Evolutionary conservation across 2,113 vertebrate genomes (phyloP).

Genomic region (Tiliqua scincoides): DNA sequence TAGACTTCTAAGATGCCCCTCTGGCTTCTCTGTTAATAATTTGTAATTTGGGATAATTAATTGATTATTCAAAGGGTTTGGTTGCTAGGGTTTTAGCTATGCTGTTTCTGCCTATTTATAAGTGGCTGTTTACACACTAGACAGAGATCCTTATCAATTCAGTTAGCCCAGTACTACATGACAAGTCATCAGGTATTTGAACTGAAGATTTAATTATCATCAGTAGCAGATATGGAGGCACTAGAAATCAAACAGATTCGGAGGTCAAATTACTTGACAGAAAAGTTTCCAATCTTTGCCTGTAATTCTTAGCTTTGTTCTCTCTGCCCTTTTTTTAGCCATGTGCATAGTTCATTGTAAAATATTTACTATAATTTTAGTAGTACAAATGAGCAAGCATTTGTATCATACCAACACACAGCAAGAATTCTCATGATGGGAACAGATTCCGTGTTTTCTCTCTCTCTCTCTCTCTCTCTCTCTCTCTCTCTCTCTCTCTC

Average conservation of each 20-base stretch:
- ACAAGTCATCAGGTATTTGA: slow-evolving; percentile 1
- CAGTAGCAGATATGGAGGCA: slow-evolving; percentile 19
- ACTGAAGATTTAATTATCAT: not conserved
- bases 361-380: not conserved
- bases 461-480: no score
- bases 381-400: not conserved
- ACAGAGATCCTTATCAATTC: slow-evolving; percentile 3
- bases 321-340: not conserved
- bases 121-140: not conserved
- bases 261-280: slow-evolving; percentile 10
- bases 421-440: not conserved
- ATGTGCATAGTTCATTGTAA: not conserved
- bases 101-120: not conserved
- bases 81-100: not conserved
- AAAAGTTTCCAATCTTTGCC: not conserved
- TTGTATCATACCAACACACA: not conserved
- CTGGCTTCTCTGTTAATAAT: not conserved
- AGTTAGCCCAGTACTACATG: slow-evolving; percentile 11
- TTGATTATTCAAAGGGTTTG: not conserved
- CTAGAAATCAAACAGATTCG: slow-evolving; percentile 27
- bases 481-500: no score
- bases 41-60: not conserved
- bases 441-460: no score
- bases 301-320: not conserved
- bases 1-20: not conserved